A percentile compares a stretch with the other conserved stretches of the same genome.
Evolutionary conservation across 1,140 invertebrate genomes (phyloP).

Genomic region (Euwallacea similis): DNA sequence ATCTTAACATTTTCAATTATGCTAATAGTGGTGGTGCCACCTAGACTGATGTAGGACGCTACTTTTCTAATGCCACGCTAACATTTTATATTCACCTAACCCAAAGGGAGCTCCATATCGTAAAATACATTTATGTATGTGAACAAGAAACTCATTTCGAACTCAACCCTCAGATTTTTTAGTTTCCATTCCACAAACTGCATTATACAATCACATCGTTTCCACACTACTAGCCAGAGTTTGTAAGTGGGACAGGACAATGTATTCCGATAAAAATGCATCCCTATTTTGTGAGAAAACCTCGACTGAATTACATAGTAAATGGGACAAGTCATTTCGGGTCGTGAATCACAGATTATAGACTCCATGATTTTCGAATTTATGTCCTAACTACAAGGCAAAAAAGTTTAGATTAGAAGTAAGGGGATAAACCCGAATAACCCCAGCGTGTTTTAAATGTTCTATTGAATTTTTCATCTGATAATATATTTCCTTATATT

Average conservation of each 20-base stretch:
- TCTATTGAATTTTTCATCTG: slow-evolving; percentile 4
- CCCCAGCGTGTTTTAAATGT: not conserved
- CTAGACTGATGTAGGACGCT: too few species aligned
- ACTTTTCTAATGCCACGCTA: too few species aligned
- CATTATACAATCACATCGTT: slow-evolving; percentile 15
- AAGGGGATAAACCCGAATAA: not conserved
- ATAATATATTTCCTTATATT: not conserved
- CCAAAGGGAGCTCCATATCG: too few species aligned
- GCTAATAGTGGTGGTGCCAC: not conserved
- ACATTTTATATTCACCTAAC: too few species aligned
- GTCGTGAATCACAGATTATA: not conserved
- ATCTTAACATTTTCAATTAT: not conserved
- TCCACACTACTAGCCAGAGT: not conserved
- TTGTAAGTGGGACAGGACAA: slow-evolving; percentile 3
- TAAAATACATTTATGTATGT: too few species aligned
- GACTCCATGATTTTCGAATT: not conserved
- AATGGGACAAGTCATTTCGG: slow-evolving; percentile 3
- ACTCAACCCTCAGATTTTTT: not conserved
- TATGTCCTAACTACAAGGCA: not conserved
- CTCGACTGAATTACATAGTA: slow-evolving; percentile 4
- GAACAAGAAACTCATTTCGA: too few species aligned
- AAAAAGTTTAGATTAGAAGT: not conserved
- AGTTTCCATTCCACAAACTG: slow-evolving; percentile 8
- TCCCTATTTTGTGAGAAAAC: slow-evolving; percentile 15
- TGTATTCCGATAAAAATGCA: slow-evolving; percentile 14